Evolutionary conservation across 2,888 invertebrate species (phyloP).

Genomic region (Gortyna flavago): DNA sequence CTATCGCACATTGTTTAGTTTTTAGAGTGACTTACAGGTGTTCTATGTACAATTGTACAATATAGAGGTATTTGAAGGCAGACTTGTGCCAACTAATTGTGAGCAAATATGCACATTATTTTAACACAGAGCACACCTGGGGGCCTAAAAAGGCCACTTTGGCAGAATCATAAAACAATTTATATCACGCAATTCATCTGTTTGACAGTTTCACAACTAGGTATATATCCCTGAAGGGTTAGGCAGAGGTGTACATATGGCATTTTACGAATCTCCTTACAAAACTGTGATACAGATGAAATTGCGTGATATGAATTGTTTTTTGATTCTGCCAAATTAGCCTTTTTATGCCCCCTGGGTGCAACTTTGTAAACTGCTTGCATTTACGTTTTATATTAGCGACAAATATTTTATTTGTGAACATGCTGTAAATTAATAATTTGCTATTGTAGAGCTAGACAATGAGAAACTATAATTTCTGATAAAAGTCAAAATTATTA

Average conservation of each 20-base stretch:
- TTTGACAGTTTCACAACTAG: too few species aligned
- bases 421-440: neutral
- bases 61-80: constrained; percentile 29
- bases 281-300: too few species aligned
- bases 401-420: neutral
- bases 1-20: neutral
- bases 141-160: too few species aligned
- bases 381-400: neutral
- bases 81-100: constrained; percentile 52
- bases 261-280: too few species aligned
- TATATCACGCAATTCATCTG: too few species aligned
- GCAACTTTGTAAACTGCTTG: constrained; percentile 18
- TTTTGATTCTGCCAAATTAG: too few species aligned
- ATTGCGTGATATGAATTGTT: too few species aligned
- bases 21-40: constrained; percentile 25
- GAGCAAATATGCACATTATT: constrained; percentile 43
- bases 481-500: neutral
- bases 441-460: neutral
- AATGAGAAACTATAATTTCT: neutral
- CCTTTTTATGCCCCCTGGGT: too few species aligned
- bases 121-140: constrained; percentile 2
- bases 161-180: too few species aligned
- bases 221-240: too few species aligned
- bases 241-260: too few species aligned
- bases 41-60: neutral